Evolutionary conservation across 92 coral and sea anemone species (phyloP).

Genomic region (Pocillopora grandis): DNA sequence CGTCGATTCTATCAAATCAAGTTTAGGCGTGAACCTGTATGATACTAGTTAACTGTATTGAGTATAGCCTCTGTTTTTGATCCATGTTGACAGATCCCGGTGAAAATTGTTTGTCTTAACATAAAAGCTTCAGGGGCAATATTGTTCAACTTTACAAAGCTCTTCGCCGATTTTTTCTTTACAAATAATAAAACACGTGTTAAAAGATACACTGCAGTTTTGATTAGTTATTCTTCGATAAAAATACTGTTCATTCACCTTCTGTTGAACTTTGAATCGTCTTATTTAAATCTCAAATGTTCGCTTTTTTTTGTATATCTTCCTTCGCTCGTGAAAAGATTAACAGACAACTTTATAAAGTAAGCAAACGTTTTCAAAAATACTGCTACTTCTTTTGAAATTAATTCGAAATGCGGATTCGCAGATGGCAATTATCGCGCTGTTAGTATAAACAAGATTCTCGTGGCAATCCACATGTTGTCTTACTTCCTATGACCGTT

Average conservation of each 20-base stretch:
- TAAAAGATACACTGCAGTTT: background rate
- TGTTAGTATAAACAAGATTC: conserved; percentile 2
- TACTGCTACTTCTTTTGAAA: background rate
- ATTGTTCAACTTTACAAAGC: background rate
- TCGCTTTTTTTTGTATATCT: background rate
- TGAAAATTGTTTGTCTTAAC: background rate
- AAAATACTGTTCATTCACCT: background rate
- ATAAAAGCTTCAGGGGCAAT: background rate
- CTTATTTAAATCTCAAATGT: background rate
- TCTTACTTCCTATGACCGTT: background rate
- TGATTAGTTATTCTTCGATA: background rate
- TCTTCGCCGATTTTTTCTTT: background rate
- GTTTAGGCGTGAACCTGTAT: no score
- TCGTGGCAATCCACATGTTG: background rate
- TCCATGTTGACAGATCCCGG: no score
- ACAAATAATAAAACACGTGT: conserved; percentile 9
- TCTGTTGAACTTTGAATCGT: background rate
- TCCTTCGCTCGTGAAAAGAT: background rate
- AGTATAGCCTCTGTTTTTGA: no score
- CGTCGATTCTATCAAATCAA: no score
- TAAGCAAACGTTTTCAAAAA: no score
- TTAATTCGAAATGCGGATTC: background rate
- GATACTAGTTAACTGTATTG: no score
- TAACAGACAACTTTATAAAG: background rate
- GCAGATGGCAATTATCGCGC: background rate